Base-by-base conservation (phyloP, 2,888 invertebrate species). In the Hirtodrosophila alboralis region DNA sequence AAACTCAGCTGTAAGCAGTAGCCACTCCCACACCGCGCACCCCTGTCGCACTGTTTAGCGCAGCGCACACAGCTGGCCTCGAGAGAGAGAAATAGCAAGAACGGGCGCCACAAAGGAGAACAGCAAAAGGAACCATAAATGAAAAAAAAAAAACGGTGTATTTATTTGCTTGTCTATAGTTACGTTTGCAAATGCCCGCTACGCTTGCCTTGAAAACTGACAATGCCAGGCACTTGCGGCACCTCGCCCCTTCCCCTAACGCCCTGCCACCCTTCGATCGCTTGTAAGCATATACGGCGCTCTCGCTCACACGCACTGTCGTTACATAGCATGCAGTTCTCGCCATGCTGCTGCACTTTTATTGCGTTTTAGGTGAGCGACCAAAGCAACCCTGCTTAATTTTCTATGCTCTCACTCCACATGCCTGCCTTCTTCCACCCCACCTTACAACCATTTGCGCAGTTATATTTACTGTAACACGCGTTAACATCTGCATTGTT, bases 1-100 rank as follows among this genome's bases (percentile, higher is more conserved):
- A 61, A 68, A 70, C 86, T 79, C 83, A 83, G 83, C 83, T 83
- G 86, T 86, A 78, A 75, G 72, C 66, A 65, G 49, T 47, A 58
- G 61, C 52, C 63, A 59, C 60, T 72, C 69, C 62, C 59, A 40
- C 66, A 51, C 66, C 65, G 31, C 69, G 27, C 62, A 51, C 60
- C 57, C 16, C 31, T 26, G 26, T 14, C 38, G 26, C 30, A 12
- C 27, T 16, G 38, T 8, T 40, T 12, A 41, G 14, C 61, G 28
- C 26, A 33, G 36, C 7, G 36, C 61, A 62, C 83, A 75, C 78
- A 79, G 86, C 78, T 83, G 78, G 56, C 51, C 36, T 59, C 71
- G 47, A 53, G 30, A 9, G 18, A 31, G 23, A 58, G 27, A 23
- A 12, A 41, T 23, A 30, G 59, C 41, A 41, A 38, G 48, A 57